Base-by-base conservation (phyloP, 2,888 invertebrate genomes). In the Philereme transversata region DNA sequence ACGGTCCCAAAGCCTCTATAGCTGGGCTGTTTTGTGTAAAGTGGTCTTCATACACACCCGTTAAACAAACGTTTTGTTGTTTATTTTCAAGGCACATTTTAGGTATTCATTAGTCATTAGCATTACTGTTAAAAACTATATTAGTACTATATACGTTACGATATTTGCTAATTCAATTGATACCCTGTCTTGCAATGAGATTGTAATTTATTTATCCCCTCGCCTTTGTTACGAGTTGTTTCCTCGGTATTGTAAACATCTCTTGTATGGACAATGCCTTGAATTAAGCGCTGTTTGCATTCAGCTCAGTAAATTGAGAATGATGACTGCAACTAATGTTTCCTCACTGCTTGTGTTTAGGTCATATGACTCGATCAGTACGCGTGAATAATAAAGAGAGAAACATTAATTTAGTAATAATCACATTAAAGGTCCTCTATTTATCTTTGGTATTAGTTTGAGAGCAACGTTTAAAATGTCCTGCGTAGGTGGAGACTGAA, bases 231-330 rank as follows among this genome's bases (percentile, higher is more conserved):
- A 59, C 44, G 41, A 52, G 40, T 56, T 59, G 62, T 65, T 61
- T 60, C 63, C 62, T 52, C 60, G 53, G 53, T 35, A 34, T 50
- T 51, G 60, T 73, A 70, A 75, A 77, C 71, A 69, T 65, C 65
- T 68, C 72, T 76, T 70, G 73, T 74, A 59, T 36, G 22, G 22
- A 22, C 65, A 36, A 60, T 68, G 67, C 70, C 35, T 8, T 41
- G 57, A 60, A 64, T 65, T 55, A 75, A 66, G 63, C 68, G 67
- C 70, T 77, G 75, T 77, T 79, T 77, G 72, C 72, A 75, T 75
- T 74, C 73, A 68, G 67, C 67, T 71, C 59, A 62, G 72, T 77
- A 76, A 73, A 79, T 84, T 79, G 72, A 76, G 67, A 74, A 67
- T 74, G 70, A 76, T 73, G 70, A 67, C 54, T 69, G 67, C 73